A percentile compares a stretch with the other conserved stretches of the same genome.
phyloP scores from a whole-genome alignment of 2,797 vertebrate species.

The Apodemus agrarius region DNA sequence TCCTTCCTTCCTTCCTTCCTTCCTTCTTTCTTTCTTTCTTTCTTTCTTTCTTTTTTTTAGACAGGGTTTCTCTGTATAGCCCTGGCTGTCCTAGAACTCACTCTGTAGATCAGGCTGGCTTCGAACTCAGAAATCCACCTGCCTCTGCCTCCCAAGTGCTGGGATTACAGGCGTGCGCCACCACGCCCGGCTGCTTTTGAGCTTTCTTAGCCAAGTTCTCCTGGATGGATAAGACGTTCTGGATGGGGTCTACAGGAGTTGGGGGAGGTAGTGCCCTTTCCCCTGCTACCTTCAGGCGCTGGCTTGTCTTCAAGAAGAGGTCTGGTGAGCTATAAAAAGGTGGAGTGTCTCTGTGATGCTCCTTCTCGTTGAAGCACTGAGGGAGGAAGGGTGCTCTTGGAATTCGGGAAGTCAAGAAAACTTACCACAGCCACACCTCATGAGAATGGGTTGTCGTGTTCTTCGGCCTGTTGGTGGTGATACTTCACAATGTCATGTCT shows the following conservation, averaged over 20 bases:
- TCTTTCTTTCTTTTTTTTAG: too few relatives aligned
- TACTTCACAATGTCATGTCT: neutral
- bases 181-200: too few relatives aligned
- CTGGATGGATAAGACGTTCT: slow-evolving; percentile 59
- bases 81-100: too few relatives aligned
- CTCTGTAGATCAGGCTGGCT: too few relatives aligned
- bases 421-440: neutral
- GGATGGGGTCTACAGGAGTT: slow-evolving; percentile 36
- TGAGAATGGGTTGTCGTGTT: neutral
- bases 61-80: too few relatives aligned
- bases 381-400: neutral
- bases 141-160: too few relatives aligned
- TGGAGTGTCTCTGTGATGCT: neutral
- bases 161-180: too few relatives aligned
- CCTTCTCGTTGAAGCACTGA: neutral
- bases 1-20: too few relatives aligned
- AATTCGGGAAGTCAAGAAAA: neutral
- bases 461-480: neutral
- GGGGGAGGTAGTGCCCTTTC: slow-evolving; percentile 58
- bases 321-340: neutral
- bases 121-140: too few relatives aligned
- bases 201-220: slow-evolving; percentile 45
- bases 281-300: neutral
- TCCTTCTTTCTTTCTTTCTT: too few relatives aligned
- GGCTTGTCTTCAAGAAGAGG: neutral